A percentile compares a stretch with the other conserved stretches of the same genome.
These are phyloP conservation scores for Prunella himalayana DNA, from an alignment of 2,113 vertebrate genomes.

Conservation along the genomic window DNA sequence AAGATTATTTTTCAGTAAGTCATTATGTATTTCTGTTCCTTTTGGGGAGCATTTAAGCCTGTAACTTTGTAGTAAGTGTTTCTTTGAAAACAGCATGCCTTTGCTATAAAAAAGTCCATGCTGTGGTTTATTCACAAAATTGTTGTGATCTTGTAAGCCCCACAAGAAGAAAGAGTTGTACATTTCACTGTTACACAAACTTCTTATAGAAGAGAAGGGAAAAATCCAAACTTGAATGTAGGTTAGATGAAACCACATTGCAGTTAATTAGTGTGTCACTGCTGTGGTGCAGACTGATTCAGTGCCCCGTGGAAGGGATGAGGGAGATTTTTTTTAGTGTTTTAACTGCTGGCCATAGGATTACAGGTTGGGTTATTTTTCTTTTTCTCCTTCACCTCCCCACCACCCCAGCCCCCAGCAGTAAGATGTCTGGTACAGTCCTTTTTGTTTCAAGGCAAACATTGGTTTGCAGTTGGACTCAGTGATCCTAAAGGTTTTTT, in stretches of 20 bases:
- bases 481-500: not conserved
- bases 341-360: not conserved
- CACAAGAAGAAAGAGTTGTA: not conserved
- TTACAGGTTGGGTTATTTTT: not conserved
- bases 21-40: not conserved
- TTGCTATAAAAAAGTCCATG: not conserved
- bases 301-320: not conserved
- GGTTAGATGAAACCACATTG: not conserved
- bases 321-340: not conserved
- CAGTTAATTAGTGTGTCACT: not conserved
- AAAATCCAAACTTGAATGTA: not conserved
- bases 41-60: not conserved
- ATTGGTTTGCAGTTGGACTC: not conserved
- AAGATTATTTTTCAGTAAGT: not conserved
- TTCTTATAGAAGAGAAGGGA: not conserved
- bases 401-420: not conserved
- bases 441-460: not conserved
- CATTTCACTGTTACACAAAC: not conserved
- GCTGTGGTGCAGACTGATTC: not conserved
- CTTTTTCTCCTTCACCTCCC: not conserved
- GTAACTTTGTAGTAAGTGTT: not conserved
- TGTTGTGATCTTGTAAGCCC: not conserved
- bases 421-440: not conserved
- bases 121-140: not conserved
- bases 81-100: not conserved